phyloP scores from a whole-genome alignment of 2,888 invertebrate genomes.

The Dusona sp. region DNA sequence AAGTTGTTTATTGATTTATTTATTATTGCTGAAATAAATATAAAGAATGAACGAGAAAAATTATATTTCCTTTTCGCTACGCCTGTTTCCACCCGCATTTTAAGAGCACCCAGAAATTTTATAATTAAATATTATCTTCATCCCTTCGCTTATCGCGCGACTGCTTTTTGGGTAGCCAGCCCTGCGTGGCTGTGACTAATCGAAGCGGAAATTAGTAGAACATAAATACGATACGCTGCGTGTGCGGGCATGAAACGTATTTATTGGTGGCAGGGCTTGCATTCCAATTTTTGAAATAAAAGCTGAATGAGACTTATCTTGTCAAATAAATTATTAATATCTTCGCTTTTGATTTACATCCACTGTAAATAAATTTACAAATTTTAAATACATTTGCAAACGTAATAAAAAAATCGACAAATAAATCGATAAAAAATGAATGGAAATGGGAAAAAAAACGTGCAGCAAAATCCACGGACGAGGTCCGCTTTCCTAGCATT shows the following conservation, averaged over 20 bases:
- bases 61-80: conserved; percentile 68
- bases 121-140: conserved; percentile 71
- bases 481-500: conserved; percentile 42
- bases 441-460: conserved; percentile 14
- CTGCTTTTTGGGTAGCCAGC: conserved; percentile 61
- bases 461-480: not conserved
- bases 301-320: not conserved
- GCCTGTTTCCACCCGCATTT: conserved; percentile 73
- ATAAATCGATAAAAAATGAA: conserved; percentile 2
- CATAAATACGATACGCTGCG: conserved; percentile 71
- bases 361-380: not conserved
- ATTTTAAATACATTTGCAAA: not conserved
- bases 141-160: conserved; percentile 62
- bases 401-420: not conserved
- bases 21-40: not conserved
- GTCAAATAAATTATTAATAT: not conserved
- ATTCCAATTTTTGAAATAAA: not conserved
- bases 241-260: conserved; percentile 45
- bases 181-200: conserved; percentile 75
- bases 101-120: conserved; percentile 73
- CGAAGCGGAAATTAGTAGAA: conserved; percentile 80
- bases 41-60: not conserved
- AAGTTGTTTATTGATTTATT: not conserved
- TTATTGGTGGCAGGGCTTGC: not conserved
- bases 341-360: not conserved